Evolutionary conservation across 35 echinoderm and acorn worm genomes (phyloP).

Genomic region (Ophiothrix spiculata): DNA sequence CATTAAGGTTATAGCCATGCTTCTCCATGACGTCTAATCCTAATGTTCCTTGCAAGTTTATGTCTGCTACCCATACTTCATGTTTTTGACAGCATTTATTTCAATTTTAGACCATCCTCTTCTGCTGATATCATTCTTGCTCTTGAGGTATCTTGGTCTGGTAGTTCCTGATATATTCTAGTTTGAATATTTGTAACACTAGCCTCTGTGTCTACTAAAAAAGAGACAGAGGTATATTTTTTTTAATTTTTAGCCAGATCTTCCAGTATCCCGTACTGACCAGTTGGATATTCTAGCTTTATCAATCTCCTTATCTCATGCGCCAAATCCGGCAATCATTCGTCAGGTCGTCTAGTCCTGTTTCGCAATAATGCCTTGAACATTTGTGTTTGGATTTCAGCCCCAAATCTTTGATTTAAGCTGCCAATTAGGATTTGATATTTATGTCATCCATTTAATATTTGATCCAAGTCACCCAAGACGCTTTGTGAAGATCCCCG

Average conservation of each 20-base stretch:
- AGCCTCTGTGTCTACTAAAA: constrained; percentile 36
- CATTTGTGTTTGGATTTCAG: constrained; percentile 22
- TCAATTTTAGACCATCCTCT: constrained; percentile 26
- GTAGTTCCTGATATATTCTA: constrained; percentile 23
- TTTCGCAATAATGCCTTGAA: constrained; percentile 17
- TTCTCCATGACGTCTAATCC: too few relatives aligned
- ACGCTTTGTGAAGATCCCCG: constrained; percentile 24
- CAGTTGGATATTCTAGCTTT: constrained; percentile 8
- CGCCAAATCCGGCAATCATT: constrained; percentile 34
- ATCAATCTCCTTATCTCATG: constrained; percentile 17
- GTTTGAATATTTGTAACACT: constrained; percentile 11
- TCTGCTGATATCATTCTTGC: neutral
- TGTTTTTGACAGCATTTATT: neutral
- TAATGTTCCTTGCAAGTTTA: constrained; percentile 12
- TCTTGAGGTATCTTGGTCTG: neutral
- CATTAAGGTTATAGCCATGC: too few relatives aligned
- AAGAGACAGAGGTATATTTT: constrained; percentile 1
- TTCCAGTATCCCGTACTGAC: neutral
- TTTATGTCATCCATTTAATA: neutral
- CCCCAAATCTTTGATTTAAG: constrained; percentile 22
- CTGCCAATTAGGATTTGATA: neutral
- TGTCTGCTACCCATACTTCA: constrained; percentile 46
- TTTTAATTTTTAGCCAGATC: constrained; percentile 27
- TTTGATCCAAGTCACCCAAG: constrained; percentile 35
- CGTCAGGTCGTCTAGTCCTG: constrained; percentile 4